Percentiles rank a stretch among this genome's conserved stretches.
Conservation (phyloP, 1,140 invertebrate species). For the Anthonomus grandis region DNA sequence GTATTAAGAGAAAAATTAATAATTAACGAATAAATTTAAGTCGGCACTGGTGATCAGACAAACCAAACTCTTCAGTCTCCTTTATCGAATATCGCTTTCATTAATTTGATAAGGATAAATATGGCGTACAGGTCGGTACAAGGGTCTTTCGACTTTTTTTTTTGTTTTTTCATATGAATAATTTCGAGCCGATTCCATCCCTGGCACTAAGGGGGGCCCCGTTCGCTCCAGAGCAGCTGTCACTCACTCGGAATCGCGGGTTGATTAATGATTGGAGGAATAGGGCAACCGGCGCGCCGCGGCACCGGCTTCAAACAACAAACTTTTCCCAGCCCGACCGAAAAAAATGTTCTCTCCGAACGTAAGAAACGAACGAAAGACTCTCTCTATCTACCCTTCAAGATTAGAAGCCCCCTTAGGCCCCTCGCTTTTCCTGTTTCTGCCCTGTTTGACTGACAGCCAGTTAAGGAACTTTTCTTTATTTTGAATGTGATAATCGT, state of each 20-base stretch:
- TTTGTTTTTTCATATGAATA: conserved; percentile 8
- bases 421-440: conserved; percentile 22
- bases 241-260: conserved; percentile 61
- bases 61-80: no score
- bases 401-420: conserved; percentile 37
- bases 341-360: conserved; percentile 53
- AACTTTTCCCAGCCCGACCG: conserved; percentile 58
- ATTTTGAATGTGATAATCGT: conserved; percentile 26
- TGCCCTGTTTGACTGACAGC: conserved; percentile 27
- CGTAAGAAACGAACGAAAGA: conserved; percentile 55
- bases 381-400: conserved; percentile 49
- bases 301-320: conserved; percentile 60
- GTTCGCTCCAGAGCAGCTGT: conserved; percentile 48
- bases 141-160: neutral
- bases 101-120: neutral
- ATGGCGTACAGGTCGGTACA: neutral
- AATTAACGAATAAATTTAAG: no score
- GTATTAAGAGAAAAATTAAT: no score
- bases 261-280: conserved; percentile 59
- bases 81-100: no score
- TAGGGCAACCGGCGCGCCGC: conserved; percentile 46
- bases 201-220: conserved; percentile 16
- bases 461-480: conserved; percentile 32
- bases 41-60: no score
- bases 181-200: conserved; percentile 20